Evolutionary conservation across 2,113 vertebrate genomes (phyloP).

Genomic region (Apeltes quadracus): DNA sequence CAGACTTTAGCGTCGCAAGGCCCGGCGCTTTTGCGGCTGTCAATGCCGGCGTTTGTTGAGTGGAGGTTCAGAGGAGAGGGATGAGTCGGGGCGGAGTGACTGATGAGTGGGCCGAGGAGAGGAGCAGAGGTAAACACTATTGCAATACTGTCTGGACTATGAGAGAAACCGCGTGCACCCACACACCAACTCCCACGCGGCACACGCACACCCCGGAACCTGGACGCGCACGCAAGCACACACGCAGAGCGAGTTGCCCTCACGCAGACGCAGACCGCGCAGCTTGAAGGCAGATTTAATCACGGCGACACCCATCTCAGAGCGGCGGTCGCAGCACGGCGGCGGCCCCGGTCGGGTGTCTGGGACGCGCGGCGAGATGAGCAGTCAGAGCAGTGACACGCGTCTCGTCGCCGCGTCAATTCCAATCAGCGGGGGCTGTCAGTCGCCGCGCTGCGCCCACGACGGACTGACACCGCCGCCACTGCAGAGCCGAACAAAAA

Average conservation of each 20-base stretch:
- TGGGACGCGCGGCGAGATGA: constrained; percentile 77
- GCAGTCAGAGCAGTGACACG: constrained; percentile 80
- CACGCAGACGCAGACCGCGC: constrained; percentile 5
- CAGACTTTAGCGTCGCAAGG: constrained; percentile 42
- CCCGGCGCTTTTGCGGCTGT: constrained; percentile 51
- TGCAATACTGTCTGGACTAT: constrained; percentile 59
- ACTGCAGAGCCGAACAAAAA: constrained; percentile 52
- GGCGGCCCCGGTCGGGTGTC: constrained; percentile 60
- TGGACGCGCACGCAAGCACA: constrained; percentile 21
- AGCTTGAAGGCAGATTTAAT: constrained; percentile 71
- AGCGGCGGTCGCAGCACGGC: constrained; percentile 56
- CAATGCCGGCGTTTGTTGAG: constrained; percentile 58
- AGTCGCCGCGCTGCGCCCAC: constrained; percentile 57
- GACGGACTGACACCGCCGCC: constrained; percentile 49
- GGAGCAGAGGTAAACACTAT: constrained; percentile 67
- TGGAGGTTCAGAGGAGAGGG: constrained; percentile 57
- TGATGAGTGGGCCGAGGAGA: constrained; percentile 68
- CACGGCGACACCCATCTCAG: constrained; percentile 68
- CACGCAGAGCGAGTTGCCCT: constrained; percentile 9
- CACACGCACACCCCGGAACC: constrained; percentile 6
- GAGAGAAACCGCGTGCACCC: constrained; percentile 44
- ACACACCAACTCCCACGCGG: constrained; percentile 31
- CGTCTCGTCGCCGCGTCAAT: constrained; percentile 79
- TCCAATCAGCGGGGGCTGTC: constrained; percentile 79
- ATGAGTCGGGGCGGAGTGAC: constrained; percentile 69